Base-by-base conservation (phyloP, 2,888 invertebrate genomes). In the Polymixis lichenea region DNA sequence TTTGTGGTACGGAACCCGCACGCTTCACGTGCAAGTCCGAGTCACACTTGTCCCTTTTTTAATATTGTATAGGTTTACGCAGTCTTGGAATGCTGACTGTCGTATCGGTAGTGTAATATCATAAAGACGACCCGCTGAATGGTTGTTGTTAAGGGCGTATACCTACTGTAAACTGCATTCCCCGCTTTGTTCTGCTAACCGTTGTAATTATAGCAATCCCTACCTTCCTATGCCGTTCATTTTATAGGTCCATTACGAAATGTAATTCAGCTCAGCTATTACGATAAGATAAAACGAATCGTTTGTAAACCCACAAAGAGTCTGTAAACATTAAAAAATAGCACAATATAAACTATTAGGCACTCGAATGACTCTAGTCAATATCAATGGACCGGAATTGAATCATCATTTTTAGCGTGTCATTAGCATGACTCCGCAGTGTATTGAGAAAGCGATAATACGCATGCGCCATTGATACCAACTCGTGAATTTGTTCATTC, bases 371-470 rank as follows among this genome's bases (percentile, higher is more conserved):
- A 62, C 72, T 75, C 68, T 70, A 51, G 65, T 82, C 72, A 69
- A 72, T 82, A 80, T 78, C 71, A 74, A 70, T 80, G 73, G 78
- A 61, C 79, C 79, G 89, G 90, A 89, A 93, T 91, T 93, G 91
- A 92, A 90, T 94, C 92, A 92, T 91, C 89, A 87, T 89, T 91
- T 83, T 90, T 84, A 89, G 89, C 90, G 86, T 91, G 88, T 90
- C 88, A 91, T 92, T 89, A 90, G 89, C 91, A 91, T 91, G 90
- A 90, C 85, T 89, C 86, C 85, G 68, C 78, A 74, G 85, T 85
- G 84, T 88, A 69, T 88, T 88, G 87, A 87, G 88, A 89, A 86
- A 88, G 83, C 87, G 83, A 84, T 86, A 85, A 75, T 79, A 83
- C 64, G 69, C 68, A 61, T 58, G 70, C 56, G 56, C 51, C 46